These are phyloP conservation scores for Dicycla oo DNA, from an alignment of 2,888 invertebrate genomes.

Conservation along the genomic window DNA sequence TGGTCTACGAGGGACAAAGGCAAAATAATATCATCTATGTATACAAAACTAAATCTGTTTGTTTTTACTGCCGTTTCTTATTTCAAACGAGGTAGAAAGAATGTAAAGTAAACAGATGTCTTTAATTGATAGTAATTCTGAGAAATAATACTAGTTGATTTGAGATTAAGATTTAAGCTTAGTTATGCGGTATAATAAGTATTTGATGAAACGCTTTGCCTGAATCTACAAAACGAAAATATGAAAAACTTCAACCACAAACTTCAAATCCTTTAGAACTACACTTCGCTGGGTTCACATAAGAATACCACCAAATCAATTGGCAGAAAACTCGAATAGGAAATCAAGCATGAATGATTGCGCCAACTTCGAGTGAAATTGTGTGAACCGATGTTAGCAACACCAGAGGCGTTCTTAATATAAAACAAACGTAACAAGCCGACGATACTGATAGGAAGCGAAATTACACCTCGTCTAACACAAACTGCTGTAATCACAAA, in stretches of 20 bases:
- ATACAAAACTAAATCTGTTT: too few relatives aligned
- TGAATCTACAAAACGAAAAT: conserved; percentile 1
- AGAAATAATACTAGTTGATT: background rate
- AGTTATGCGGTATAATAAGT: background rate
- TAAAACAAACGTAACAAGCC: conserved; percentile 70
- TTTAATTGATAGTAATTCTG: background rate
- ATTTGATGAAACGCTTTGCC: conserved; percentile 2
- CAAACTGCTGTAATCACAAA: conserved; percentile 83
- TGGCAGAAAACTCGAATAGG: conserved; percentile 27
- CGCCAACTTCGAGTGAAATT: conserved; percentile 51
- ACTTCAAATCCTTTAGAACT: conserved; percentile 26
- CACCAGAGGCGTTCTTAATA: conserved; percentile 71
- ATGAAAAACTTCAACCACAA: conserved; percentile 3
- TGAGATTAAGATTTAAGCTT: background rate
- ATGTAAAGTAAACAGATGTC: accelerated
- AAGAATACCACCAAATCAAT: conserved; percentile 48
- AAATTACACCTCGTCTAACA: conserved; percentile 79
- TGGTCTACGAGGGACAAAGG: background rate
- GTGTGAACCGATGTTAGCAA: conserved; percentile 61
- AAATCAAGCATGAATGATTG: conserved; percentile 46
- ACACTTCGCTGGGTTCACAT: conserved; percentile 22
- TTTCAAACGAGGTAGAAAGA: background rate
- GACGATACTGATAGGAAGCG: conserved; percentile 74
- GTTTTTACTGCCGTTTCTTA: background rate
- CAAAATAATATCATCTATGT: background rate